Conservation (phyloP, 1,140 invertebrate species). For the Solenopsis invicta region DNA sequence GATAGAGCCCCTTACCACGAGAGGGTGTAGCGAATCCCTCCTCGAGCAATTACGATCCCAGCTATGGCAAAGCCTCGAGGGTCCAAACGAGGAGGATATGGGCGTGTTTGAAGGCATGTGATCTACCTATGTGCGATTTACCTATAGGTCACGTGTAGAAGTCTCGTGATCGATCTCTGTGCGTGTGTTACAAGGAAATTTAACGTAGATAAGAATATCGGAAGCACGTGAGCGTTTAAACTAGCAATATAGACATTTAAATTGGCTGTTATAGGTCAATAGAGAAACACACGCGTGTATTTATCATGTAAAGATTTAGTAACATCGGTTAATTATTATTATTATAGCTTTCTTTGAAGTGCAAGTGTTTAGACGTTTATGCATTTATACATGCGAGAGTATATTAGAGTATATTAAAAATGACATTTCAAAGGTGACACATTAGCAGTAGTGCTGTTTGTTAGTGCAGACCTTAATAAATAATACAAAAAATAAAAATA, state of each 20-base stretch:
- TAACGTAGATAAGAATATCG: conserved; percentile 19
- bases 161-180: not conserved
- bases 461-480: too few species aligned
- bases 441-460: too few species aligned
- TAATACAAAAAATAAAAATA: too few species aligned
- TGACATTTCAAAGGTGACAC: too few species aligned
- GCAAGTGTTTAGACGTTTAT: too few species aligned
- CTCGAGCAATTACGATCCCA: conserved; percentile 70
- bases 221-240: not conserved
- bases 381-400: too few species aligned
- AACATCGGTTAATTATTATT: too few species aligned
- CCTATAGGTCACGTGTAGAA: conserved; percentile 6
- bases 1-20: conserved; percentile 67
- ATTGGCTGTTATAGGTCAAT: conserved; percentile 13
- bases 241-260: conserved; percentile 1
- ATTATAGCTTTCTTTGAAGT: too few species aligned
- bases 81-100: conserved; percentile 43
- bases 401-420: too few species aligned
- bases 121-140: conserved; percentile 49
- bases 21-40: conserved; percentile 69
- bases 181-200: not conserved
- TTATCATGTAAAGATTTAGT: not conserved
- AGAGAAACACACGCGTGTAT: not conserved
- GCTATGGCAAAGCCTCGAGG: conserved; percentile 57
- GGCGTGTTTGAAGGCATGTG: conserved; percentile 43